Conservation (phyloP, 2,888 invertebrate species). For the Eueremaeus valkanovi region DNA sequence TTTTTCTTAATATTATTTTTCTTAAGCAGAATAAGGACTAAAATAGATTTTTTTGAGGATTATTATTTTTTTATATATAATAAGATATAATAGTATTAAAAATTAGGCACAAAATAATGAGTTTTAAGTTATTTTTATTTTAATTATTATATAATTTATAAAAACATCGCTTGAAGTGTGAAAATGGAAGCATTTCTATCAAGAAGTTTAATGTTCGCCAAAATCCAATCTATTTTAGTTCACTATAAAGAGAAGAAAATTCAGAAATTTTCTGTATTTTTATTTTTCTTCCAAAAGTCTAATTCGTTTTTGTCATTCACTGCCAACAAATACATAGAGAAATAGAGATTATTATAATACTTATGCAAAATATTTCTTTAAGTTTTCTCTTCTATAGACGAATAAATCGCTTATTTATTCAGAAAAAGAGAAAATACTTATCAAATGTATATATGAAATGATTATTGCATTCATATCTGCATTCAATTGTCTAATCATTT, state of each 20-base stretch:
- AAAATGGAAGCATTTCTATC: background rate
- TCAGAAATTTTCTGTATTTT: background rate
- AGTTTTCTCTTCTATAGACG: no score
- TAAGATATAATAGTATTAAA: no score
- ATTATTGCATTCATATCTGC: background rate
- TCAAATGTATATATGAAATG: no score
- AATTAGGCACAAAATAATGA: background rate
- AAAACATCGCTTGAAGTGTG: background rate
- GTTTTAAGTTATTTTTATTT: background rate
- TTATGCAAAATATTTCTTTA: no score
- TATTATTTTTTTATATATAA: no score
- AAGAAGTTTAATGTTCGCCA: no score
- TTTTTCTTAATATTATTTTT: background rate
- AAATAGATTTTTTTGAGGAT: background rate
- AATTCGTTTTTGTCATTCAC: background rate
- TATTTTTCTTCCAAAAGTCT: background rate
- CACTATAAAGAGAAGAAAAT: background rate
- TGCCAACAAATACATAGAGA: conserved; percentile 33
- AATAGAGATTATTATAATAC: no score
- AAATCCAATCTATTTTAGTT: no score
- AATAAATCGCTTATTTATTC: no score
- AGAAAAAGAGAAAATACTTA: no score
- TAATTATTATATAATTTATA: background rate
- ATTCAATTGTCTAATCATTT: background rate
- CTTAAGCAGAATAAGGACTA: background rate